Evolutionary conservation across 2,113 vertebrate species (phyloP), one percentile per base, ranked within the genome.

Genomic region (Myotis lucifugus): DNA sequence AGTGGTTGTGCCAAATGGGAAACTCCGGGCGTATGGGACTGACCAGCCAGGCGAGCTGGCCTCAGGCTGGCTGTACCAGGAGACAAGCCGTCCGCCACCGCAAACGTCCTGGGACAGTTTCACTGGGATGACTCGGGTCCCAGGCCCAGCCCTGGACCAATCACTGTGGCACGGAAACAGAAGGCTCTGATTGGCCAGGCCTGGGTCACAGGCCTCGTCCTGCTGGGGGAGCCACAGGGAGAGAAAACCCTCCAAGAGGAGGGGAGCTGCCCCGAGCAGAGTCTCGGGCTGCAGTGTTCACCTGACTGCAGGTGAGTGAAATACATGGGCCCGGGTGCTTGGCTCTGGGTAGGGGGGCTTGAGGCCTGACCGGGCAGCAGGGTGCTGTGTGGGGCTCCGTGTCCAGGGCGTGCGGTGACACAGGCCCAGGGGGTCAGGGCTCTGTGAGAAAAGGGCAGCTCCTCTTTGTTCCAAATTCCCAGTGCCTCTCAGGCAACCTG

Each of bases 401-500:
- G 8, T 11, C 29, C 52, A 32, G 79, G 3, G 4, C 2, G 11
- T 13, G 48, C 29, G 40, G 40, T 48, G 74, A 74, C 87, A 48
- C 69, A 37, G 78, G 69, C 74, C 59, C 32, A 15, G 42, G 74
- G 69, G 46, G 25, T 77, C 77, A 37, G 54, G 40, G 56, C 50
- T 76, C 52, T 8, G 15, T 85, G 85, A 96, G 88, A 92, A 92
- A 46, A 0, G 3, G 70, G 46, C 88, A 90, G 32, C 93, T 92
- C 73, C 73, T 97, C 85, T 96, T 97, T 97, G 89, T 96, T 94
- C 88, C 91, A 88, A 85, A 95, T 59, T 48, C 85, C 27, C 77
- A 73, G 82, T 50, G 87, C 96, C 85, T 96, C 96, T 96, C 77
- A 91, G 93, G 95, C 95, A 97, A 96, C 95, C 72, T 94, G 88